Conservation (phyloP, 30 jellyfish, hydroid and myxozoan species). For the Sanderia malayensis region DNA sequence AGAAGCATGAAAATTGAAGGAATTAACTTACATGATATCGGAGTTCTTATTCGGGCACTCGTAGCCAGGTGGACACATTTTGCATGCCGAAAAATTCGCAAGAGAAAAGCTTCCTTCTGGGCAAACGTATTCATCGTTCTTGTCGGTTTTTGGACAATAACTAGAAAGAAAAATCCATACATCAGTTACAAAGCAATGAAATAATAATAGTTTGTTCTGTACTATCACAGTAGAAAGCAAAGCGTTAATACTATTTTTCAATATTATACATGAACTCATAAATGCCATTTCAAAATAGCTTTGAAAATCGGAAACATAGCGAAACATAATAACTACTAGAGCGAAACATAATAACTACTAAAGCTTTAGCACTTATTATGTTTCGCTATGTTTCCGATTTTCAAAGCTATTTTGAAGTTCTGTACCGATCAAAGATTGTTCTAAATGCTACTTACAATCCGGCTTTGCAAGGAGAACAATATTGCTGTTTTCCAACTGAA, state of each 20-base stretch:
- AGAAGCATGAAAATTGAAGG: too few relatives aligned
- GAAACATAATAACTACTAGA: too few relatives aligned
- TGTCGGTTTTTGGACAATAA: conserved; percentile 76
- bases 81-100: conserved; percentile 69
- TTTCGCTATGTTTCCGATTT: too few relatives aligned
- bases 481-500: conserved; percentile 49
- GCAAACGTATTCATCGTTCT: conserved; percentile 42
- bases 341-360: too few relatives aligned
- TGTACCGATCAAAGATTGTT: too few relatives aligned
- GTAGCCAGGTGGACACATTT: conserved; percentile 84
- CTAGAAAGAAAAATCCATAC: conserved; percentile 27
- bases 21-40: conserved; percentile 58
- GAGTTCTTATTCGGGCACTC: conserved; percentile 75
- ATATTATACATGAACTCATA: background rate
- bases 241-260: too few relatives aligned
- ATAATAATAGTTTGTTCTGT: too few relatives aligned
- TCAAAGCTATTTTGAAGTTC: too few relatives aligned
- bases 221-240: too few relatives aligned
- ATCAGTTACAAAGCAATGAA: conserved; percentile 11
- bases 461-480: conserved; percentile 88
- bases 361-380: too few relatives aligned
- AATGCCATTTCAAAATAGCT: too few relatives aligned
- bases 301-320: too few relatives aligned
- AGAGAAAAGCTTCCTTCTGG: conserved; percentile 81
- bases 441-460: conserved; percentile 77